phyloP scores from a whole-genome alignment of 2,113 vertebrate species.

The Pogona vitticeps region DNA sequence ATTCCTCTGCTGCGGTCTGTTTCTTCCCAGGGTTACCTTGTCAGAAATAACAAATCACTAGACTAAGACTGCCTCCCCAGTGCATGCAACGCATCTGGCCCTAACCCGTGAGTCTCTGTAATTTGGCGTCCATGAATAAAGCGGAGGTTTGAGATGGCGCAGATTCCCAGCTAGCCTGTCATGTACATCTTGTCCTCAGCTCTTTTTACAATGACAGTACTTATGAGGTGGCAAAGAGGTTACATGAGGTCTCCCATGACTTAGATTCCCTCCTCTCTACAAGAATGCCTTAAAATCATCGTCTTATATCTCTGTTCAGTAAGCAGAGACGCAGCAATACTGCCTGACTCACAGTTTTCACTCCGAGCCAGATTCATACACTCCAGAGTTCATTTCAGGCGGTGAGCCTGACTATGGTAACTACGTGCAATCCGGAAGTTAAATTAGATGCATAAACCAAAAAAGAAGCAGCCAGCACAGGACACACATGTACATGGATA shows the following conservation, averaged over 20 bases:
- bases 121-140: not conserved
- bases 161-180: no score
- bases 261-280: no score
- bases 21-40: no score
- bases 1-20: not conserved
- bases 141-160: not conserved
- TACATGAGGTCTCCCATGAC: not conserved
- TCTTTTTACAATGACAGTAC: not conserved
- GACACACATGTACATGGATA: not conserved
- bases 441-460: not conserved
- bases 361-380: not conserved
- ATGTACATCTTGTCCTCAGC: no score
- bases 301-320: not conserved
- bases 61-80: not conserved
- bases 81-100: not conserved
- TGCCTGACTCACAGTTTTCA: not conserved
- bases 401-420: not conserved
- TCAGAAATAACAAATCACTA: not conserved
- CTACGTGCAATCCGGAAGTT: not conserved
- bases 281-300: no score
- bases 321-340: not conserved
- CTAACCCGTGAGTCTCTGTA: no score
- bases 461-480: not conserved
- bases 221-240: not conserved
- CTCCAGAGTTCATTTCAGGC: not conserved